phyloP scores from a whole-genome alignment of 2,888 invertebrate species.

The Philopedon plagiatum region DNA sequence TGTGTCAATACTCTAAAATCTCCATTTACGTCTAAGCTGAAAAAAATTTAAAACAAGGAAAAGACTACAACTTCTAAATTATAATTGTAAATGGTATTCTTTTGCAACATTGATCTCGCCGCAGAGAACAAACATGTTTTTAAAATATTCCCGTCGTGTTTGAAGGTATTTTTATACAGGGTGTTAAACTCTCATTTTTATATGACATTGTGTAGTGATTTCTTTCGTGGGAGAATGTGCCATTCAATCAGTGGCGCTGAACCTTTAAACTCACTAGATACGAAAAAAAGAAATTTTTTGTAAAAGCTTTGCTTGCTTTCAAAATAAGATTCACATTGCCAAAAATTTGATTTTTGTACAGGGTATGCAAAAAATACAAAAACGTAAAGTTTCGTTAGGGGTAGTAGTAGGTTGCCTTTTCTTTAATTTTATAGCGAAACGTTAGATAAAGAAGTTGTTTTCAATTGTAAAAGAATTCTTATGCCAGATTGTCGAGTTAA shows the following conservation, averaged over 20 bases:
- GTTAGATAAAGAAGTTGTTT: no score
- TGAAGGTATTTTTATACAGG: slow-evolving; percentile 47
- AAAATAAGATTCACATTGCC: no score
- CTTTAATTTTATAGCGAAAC: no score
- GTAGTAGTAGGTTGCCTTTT: no score
- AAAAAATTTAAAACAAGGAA: slow-evolving; percentile 43
- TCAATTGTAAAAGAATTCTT: no score
- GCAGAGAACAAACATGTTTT: slow-evolving; percentile 39
- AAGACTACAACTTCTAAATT: slow-evolving; percentile 36
- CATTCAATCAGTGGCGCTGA: neutral
- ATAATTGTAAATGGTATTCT: slow-evolving; percentile 47
- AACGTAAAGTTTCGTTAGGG: no score
- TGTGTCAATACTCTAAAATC: slow-evolving; percentile 32
- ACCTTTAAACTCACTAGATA: neutral
- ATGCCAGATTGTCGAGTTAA: no score
- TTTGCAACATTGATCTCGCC: slow-evolving; percentile 32
- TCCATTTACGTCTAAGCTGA: slow-evolving; percentile 39
- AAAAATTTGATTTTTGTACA: no score
- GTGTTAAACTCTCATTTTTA: slow-evolving; percentile 45
- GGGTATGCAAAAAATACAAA: no score
- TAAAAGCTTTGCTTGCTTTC: no score
- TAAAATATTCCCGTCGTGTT: slow-evolving; percentile 36
- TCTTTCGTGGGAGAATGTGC: slow-evolving; percentile 43
- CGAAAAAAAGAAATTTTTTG: no score
- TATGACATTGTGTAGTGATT: slow-evolving; percentile 38